These are phyloP conservation scores for Crioceris asparagi DNA, from an alignment of 2,888 invertebrate genomes.

Conservation along the genomic window DNA sequence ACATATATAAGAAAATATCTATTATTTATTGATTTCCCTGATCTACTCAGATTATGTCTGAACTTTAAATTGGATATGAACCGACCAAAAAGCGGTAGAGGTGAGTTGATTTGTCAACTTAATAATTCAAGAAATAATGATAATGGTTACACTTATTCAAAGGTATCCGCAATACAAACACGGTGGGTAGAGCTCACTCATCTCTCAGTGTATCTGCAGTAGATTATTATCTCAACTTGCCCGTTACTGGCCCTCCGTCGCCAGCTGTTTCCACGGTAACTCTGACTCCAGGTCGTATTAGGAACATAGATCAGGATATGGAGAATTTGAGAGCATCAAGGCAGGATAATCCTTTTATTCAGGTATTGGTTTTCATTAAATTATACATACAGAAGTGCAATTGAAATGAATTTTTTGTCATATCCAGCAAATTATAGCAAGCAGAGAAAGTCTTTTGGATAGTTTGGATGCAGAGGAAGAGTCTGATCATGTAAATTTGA, in stretches of 20 bases:
- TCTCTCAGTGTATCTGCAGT: slow-evolving; percentile 36
- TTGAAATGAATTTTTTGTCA: not conserved
- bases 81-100: no score
- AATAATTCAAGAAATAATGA: no score
- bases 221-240: slow-evolving; percentile 35
- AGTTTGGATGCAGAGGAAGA: slow-evolving; percentile 52
- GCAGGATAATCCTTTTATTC: slow-evolving; percentile 75
- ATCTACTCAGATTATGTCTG: no score
- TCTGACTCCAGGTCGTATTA: slow-evolving; percentile 60
- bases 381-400: not conserved
- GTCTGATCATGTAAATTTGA: slow-evolving; percentile 64
- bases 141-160: no score
- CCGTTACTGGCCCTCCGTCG: slow-evolving; percentile 36
- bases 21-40: no score
- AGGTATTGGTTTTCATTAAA: slow-evolving; percentile 41
- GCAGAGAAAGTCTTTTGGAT: slow-evolving; percentile 68
- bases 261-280: slow-evolving; percentile 54
- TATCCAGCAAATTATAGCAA: slow-evolving; percentile 63
- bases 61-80: no score
- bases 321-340: slow-evolving; percentile 68
- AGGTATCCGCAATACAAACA: no score
- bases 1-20: no score
- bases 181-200: slow-evolving; percentile 35
- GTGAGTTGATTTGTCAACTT: no score
- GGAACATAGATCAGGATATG: slow-evolving; percentile 77